A percentile compares a stretch with the other conserved stretches of the same genome.
These are phyloP conservation scores for Lerista edwardsae DNA, from an alignment of 2,797 vertebrate genomes.

Conservation along the genomic window DNA sequence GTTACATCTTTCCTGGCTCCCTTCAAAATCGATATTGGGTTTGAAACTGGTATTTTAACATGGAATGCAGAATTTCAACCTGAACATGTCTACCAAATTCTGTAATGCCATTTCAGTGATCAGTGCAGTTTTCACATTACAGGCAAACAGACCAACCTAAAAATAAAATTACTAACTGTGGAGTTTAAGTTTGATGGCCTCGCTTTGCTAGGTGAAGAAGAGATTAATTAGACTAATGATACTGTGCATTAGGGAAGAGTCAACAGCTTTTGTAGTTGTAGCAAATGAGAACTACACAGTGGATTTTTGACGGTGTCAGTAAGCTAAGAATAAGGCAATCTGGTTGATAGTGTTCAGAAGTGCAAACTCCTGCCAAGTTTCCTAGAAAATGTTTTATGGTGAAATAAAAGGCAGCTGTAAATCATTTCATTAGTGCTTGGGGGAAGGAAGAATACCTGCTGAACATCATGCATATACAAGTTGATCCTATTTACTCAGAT, in stretches of 20 bases:
- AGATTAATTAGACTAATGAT: slow-evolving; percentile 9
- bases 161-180: not conserved
- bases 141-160: not conserved
- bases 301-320: not conserved
- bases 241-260: slow-evolving; percentile 12
- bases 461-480: not conserved
- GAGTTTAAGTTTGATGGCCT: not conserved
- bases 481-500: not conserved
- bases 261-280: not conserved
- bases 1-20: not conserved
- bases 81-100: not conserved
- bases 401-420: not conserved
- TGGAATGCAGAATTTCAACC: not conserved
- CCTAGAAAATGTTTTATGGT: not conserved
- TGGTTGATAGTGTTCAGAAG: not conserved
- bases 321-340: not conserved
- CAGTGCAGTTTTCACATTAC: not conserved
- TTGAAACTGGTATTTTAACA: not conserved
- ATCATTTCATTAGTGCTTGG: not conserved
- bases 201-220: not conserved
- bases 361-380: not conserved
- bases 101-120: not conserved
- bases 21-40: not conserved
- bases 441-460: not conserved
- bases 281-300: slow-evolving; percentile 7